A percentile compares a stretch with the other conserved stretches of the same genome.
Evolutionary conservation across 2,113 vertebrate genomes (phyloP).

Genomic region (Copsychus sechellarum): DNA sequence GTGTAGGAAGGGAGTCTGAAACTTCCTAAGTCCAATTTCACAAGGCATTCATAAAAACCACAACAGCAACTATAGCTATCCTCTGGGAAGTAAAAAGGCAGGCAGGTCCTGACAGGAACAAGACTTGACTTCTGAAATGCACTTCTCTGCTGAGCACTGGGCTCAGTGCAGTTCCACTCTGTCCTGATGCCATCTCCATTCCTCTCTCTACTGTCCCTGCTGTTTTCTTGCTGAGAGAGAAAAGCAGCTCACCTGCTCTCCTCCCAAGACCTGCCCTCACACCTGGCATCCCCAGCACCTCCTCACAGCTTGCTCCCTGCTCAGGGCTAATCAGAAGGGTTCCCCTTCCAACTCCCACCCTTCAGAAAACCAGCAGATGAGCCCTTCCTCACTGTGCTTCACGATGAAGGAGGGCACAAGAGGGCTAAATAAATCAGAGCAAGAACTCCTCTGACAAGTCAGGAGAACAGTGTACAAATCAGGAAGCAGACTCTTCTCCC

Average conservation of each 20-base stretch:
- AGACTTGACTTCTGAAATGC: not conserved
- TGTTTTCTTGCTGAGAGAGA: not conserved
- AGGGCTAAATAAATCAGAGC: not conserved
- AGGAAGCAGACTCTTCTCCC: not conserved
- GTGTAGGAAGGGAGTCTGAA: accelerated
- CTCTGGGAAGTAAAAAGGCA: not conserved
- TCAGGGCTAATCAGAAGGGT: not conserved
- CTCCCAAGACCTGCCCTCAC: not conserved
- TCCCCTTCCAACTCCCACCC: not conserved
- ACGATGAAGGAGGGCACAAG: not conserved
- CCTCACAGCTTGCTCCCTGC: not conserved
- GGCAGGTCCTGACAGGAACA: not conserved
- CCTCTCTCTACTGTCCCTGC: not conserved
- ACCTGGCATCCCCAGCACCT: not conserved
- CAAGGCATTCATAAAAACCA: not conserved
- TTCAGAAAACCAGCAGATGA: not conserved
- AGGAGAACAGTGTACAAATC: not conserved
- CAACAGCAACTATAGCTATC: not conserved
- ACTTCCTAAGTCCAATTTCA: not conserved
- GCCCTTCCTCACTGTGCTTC: not conserved
- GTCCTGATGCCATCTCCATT: accelerated
- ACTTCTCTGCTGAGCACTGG: not conserved
- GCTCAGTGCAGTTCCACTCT: not conserved
- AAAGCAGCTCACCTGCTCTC: not conserved
- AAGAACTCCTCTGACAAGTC: not conserved